phyloP scores from a whole-genome alignment of 1,140 invertebrate species.

The Trachymyrmex septentrionalis region DNA sequence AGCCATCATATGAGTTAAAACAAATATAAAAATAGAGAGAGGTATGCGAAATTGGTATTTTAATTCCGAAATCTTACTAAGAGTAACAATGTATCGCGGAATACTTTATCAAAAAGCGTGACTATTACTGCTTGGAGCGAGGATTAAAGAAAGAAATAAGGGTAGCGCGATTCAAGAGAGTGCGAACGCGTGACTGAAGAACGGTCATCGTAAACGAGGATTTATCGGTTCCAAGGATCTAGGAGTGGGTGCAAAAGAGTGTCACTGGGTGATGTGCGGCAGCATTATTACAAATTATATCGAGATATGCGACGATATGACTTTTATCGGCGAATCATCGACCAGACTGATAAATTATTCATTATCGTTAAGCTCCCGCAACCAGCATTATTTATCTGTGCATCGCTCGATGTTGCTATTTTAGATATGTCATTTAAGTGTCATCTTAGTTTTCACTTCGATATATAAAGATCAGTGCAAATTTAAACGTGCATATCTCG shows the following conservation, averaged over 20 bases:
- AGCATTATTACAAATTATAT: constrained; percentile 43
- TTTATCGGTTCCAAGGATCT: constrained; percentile 67
- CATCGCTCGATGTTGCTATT: neutral
- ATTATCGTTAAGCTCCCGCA: neutral
- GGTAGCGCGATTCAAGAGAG: constrained; percentile 9
- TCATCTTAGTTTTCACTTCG: neutral
- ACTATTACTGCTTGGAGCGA: neutral
- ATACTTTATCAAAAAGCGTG: neutral
- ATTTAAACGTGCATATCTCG: neutral
- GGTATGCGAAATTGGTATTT: neutral
- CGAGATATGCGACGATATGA: constrained; percentile 30
- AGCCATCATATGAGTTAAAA: neutral
- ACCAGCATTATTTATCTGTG: neutral
- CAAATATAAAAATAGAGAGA: neutral
- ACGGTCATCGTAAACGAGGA: neutral
- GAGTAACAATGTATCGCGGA: neutral
- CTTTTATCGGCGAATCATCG: constrained; percentile 29
- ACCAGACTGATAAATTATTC: constrained; percentile 39
- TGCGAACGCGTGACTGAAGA: constrained; percentile 31
- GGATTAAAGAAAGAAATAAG: constrained; percentile 2
- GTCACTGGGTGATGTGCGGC: neutral
- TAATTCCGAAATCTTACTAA: neutral
- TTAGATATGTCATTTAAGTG: neutral
- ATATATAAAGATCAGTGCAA: neutral
- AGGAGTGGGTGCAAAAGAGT: neutral